These are phyloP conservation scores for Rhorus exstirpatorius DNA, from an alignment of 2,888 invertebrate genomes.

Conservation along the genomic window DNA sequence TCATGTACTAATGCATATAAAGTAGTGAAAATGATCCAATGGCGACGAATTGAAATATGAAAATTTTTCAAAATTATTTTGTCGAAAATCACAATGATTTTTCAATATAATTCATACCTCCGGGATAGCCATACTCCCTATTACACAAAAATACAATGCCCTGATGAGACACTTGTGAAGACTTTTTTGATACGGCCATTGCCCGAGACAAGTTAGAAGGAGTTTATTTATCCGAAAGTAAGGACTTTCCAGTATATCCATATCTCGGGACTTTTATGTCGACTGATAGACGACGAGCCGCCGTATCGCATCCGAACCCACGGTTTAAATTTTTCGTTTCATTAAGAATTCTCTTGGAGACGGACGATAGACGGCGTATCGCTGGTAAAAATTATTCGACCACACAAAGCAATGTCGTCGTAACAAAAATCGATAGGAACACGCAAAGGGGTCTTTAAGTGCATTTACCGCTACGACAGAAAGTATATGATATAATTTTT, in stretches of 20 bases:
- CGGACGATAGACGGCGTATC: too few species aligned
- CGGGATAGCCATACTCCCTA: conserved; percentile 39
- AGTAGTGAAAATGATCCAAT: conserved; percentile 18
- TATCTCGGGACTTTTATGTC: conserved; percentile 23
- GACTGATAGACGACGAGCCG: conserved; percentile 21
- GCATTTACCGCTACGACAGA: not conserved
- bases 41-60: not conserved
- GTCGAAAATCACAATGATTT: too few species aligned
- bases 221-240: conserved; percentile 62
- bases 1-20: too few species aligned
- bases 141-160: not conserved
- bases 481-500: not conserved
- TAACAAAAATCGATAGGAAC: not conserved
- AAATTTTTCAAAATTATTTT: not conserved
- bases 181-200: conserved; percentile 60
- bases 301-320: not conserved
- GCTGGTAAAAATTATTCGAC: too few species aligned
- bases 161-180: conserved; percentile 47
- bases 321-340: not conserved
- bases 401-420: conserved; percentile 36
- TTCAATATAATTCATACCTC: conserved; percentile 29
- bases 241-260: conserved; percentile 63
- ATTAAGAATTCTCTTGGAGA: conserved; percentile 53
- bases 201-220: conserved; percentile 61
- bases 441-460: not conserved